Evolutionary conservation across 1,140 invertebrate genomes (phyloP), one percentile per base, ranked within the genome.

Genomic region (Aphelinus atriplicis): DNA sequence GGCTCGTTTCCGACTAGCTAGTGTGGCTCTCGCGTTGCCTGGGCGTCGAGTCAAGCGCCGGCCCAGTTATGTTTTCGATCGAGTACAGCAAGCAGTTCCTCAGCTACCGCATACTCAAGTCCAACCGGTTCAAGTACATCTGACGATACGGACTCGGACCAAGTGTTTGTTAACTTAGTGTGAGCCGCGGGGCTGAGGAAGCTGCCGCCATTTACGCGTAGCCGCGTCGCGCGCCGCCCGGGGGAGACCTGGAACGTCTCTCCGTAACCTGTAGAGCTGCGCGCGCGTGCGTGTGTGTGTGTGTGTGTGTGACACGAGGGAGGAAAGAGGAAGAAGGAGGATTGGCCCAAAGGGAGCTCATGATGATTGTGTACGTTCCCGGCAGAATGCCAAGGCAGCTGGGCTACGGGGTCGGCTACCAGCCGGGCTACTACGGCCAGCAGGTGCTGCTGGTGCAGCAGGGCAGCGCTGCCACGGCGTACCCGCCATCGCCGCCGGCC

Each of bases 131-230:
- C 87, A 87, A 88, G 73, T 88, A 88, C 79, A 88, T 88, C 84
- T 88, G 86, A 88, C 86, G 82, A 87, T 88, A 88, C 83, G 85
- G 83, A 86, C 86, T 88, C 86, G 87, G 87, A 87, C 85, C 78
- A 84, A 82, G 82, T 84, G 81, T 77, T 71, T 50, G 73, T 78
- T 80, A 57, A 69, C 65, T 64, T 78, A 80, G 80, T 78, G 76
- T 79, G 70, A 56, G 69, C 67, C 76, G 70, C 79, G 77, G 80
- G 57, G 78, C 66, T 81, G 77, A 77, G 81, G 69, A 78, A 64
- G 42, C 45, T 7, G 1, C 57, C n/a, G 61, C 57, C 26, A 26
- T 26, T 26, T 26, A 26, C 51, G 51, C 9, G 9, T 53, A 6
- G 9, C 9, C 51, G 51, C 51, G 26, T 53, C 51, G 51, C 51